Conservation (phyloP, 2,113 vertebrate species). For the Ameiurus melas region DNA sequence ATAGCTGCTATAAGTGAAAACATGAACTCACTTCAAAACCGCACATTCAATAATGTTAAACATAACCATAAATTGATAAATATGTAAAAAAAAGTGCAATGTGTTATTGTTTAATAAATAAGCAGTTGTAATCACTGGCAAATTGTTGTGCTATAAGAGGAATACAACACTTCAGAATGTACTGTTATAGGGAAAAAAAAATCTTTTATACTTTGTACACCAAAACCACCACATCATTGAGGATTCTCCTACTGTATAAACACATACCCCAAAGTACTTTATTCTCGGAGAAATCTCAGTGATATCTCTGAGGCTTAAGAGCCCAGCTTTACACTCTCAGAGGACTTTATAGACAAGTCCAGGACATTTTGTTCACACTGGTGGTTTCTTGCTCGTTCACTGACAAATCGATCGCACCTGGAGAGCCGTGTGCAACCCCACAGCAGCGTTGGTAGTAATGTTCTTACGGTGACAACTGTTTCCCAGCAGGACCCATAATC, state of each 20-base stretch:
- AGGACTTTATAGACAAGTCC: not conserved
- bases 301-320: not conserved
- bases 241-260: not conserved
- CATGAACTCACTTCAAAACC: not conserved
- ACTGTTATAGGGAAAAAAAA: not conserved
- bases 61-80: not conserved
- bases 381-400: not conserved
- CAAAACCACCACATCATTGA: not conserved
- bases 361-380: constrained; percentile 2
- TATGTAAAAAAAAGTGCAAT: not conserved
- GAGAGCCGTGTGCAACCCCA: not conserved
- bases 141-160: not conserved
- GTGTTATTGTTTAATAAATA: not conserved
- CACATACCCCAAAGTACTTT: not conserved
- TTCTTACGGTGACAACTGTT: not conserved
- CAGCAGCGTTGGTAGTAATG: not conserved
- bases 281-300: not conserved
- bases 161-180: not conserved
- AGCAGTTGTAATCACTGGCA: not conserved
- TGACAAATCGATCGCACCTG: constrained; percentile 16
- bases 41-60: not conserved
- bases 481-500: constrained; percentile 1
- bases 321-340: not conserved
- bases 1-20: not conserved
- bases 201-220: not conserved